These are phyloP conservation scores for Ptilorrhoa leucosticta DNA, from an alignment of 2,113 vertebrate genomes.

Conservation along the genomic window DNA sequence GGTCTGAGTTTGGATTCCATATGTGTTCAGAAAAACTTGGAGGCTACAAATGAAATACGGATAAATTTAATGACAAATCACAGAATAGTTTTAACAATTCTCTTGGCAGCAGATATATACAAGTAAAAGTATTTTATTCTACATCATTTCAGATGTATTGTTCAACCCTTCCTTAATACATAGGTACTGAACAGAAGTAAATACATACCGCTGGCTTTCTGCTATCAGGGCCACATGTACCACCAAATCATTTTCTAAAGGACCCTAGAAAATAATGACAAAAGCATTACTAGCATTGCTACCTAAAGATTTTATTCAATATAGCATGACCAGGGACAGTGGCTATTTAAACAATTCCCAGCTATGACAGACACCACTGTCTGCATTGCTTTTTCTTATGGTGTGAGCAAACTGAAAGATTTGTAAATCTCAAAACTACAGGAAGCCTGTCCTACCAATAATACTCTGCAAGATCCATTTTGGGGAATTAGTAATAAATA, in stretches of 20 bases:
- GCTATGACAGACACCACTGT: not conserved
- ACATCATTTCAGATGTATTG: not conserved
- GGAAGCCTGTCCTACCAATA: not conserved
- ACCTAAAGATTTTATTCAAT: not conserved
- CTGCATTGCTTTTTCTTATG: not conserved
- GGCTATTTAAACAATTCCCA: not conserved
- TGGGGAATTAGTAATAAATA: not conserved
- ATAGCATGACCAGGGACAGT: not conserved
- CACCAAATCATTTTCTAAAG: constrained; percentile 93
- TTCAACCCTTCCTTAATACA: not conserved
- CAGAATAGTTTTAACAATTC: not conserved
- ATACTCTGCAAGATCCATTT: not conserved
- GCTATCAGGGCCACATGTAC: constrained; percentile 92
- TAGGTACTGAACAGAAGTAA: not conserved
- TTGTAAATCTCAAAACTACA: not conserved
- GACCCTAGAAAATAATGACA: constrained; percentile 79
- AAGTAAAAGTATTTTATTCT: not conserved
- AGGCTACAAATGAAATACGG: constrained; percentile 71
- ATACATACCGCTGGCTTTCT: constrained; percentile 93
- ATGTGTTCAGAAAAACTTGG: constrained; percentile 98
- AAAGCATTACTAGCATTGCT: not conserved
- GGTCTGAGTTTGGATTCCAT: constrained; percentile 96
- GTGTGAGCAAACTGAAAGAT: constrained; percentile 6
- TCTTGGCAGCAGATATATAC: not conserved
- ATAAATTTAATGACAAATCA: not conserved